phyloP scores from a whole-genome alignment of 2,797 vertebrate species.

The Myiothlypis chrysogaster region DNA sequence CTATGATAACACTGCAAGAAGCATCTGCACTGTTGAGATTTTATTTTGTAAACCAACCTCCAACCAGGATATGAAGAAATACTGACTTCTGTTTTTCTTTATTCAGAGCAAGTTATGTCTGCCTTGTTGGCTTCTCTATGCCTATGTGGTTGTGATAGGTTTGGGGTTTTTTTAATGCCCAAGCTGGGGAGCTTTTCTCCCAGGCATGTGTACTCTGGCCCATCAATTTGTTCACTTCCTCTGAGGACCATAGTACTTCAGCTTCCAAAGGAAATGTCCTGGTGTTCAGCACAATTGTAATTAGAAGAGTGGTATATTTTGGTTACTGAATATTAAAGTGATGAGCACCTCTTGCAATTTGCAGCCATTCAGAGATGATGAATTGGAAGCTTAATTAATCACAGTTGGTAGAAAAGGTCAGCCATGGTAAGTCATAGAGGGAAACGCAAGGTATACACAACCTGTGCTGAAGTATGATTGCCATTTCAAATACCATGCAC shows the following conservation, averaged over 20 bases:
- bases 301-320: constrained; percentile 9
- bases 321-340: constrained; percentile 12
- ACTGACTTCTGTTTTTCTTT: background rate
- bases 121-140: background rate
- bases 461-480: background rate
- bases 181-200: background rate
- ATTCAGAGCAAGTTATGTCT: background rate
- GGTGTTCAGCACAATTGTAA: background rate
- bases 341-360: constrained; percentile 21
- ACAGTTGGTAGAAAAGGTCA: constrained; percentile 12
- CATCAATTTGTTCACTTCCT: background rate
- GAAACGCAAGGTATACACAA: background rate
- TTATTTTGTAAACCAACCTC: background rate
- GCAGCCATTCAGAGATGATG: background rate
- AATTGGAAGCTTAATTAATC: constrained; percentile 18
- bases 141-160: background rate
- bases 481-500: background rate
- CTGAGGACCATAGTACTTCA: accelerated
- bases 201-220: background rate
- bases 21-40: background rate
- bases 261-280: background rate
- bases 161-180: background rate
- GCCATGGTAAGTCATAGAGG: background rate
- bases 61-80: background rate
- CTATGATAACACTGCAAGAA: background rate